Conservation (phyloP, 2,888 invertebrate genomes). For the Tachina grossa region DNA sequence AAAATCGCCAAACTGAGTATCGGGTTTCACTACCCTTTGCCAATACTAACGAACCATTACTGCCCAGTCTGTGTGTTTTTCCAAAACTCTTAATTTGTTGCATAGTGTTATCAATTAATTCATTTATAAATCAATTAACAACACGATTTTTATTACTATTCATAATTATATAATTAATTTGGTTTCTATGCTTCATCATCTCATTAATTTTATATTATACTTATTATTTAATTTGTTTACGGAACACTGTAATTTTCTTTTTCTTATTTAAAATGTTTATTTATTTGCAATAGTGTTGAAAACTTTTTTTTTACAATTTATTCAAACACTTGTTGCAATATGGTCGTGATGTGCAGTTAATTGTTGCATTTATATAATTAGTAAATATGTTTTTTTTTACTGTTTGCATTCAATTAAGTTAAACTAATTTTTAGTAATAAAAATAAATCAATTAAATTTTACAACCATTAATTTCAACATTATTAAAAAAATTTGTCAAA, state of each 20-base stretch:
- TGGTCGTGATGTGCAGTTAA: constrained; percentile 57
- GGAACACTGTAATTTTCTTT: constrained; percentile 43
- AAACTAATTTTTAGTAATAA: constrained; percentile 36
- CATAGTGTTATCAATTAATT: neutral
- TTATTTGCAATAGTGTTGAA: constrained; percentile 15
- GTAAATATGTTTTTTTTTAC: constrained; percentile 55
- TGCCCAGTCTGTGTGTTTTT: too few species aligned
- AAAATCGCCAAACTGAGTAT: too few species aligned
- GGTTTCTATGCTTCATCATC: neutral
- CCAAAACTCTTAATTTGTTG: too few species aligned
- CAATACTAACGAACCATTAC: too few species aligned
- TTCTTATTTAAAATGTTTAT: neutral
- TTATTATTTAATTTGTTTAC: constrained; percentile 46
- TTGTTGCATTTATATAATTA: constrained; percentile 44
- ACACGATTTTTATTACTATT: constrained; percentile 18
- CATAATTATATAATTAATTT: constrained; percentile 31
- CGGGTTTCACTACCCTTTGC: too few species aligned
- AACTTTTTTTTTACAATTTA: constrained; percentile 42
- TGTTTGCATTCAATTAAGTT: constrained; percentile 58
- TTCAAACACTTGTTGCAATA: neutral
- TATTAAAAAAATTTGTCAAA: too few species aligned
- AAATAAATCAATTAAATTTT: neutral
- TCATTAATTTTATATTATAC: constrained; percentile 35
- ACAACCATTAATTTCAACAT: too few species aligned
- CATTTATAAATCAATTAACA: neutral